These are phyloP conservation scores for Acestrorhynchus altus DNA, from an alignment of 2,797 vertebrate genomes.

Conservation along the genomic window DNA sequence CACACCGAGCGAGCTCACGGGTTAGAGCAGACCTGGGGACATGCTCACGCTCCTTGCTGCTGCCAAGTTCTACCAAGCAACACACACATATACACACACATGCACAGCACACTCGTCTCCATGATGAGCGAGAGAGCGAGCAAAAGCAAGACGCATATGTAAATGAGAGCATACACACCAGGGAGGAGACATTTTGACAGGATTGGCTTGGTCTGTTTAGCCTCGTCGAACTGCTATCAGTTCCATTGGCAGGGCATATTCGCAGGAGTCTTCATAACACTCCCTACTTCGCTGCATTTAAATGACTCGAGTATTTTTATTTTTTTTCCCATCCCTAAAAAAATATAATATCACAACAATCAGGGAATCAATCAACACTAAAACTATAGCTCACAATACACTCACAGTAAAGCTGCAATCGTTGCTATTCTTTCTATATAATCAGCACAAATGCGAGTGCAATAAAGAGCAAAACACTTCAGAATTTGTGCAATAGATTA, in stretches of 20 bases:
- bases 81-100: conserved; percentile 5
- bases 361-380: conserved; percentile 22
- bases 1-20: conserved; percentile 16
- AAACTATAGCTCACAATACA: background rate
- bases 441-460: background rate
- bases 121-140: conserved; percentile 38
- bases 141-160: conserved; percentile 60
- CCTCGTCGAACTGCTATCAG: conserved; percentile 61
- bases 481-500: conserved; percentile 12
- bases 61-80: conserved; percentile 55
- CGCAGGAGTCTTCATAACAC: conserved; percentile 60
- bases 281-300: conserved; percentile 58
- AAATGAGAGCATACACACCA: conserved; percentile 61
- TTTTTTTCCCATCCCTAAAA: background rate
- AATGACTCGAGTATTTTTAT: conserved; percentile 53
- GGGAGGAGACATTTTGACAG: conserved; percentile 64
- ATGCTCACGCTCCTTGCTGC: conserved; percentile 25
- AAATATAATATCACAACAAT: conserved; percentile 15
- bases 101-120: conserved; percentile 26
- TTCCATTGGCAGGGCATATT: conserved; percentile 59
- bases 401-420: background rate
- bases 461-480: background rate
- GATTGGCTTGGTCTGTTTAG: conserved; percentile 62
- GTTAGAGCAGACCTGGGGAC: conserved; percentile 43
- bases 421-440: background rate